Base-by-base conservation (phyloP, 2,888 invertebrate species). In the Melieria crassipennis region DNA sequence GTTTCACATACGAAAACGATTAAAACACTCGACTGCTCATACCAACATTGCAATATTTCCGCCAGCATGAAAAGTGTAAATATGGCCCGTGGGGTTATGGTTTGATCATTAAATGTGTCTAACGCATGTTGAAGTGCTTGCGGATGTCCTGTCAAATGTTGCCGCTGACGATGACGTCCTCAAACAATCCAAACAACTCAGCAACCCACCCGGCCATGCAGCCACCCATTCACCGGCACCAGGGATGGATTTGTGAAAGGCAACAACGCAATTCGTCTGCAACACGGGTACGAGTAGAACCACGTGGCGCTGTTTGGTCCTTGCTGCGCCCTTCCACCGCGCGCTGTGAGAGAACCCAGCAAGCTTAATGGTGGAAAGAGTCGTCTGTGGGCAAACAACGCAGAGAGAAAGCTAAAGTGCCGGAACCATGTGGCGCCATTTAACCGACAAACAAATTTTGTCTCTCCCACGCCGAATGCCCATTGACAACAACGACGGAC, bases 371-470 rank as follows among this genome's bases (percentile, higher is more conserved):
- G 30, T 30, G 30, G 30, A 30, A 30, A 30, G 30, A 30, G 30
- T 55, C 42, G 65, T 56, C 57, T 52, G 65, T 56, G 42, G 45
- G 65, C 65, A 60, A 69, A 71, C 52, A 62, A 63, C 50, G 69
- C 47, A 50, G 57, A 67, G 67, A 57, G 63, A 56, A 57, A 62
- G 81, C 81, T 82, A 81, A 84, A 84, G 81, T 81, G 81, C 79
- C 79, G 79, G 78, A 79, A 80, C 78, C 81, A 80, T 78, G 78
- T 76, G 77, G 78, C 76, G 76, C 75, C 78, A 78, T 77, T 78
- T 76, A 75, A 74, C 77, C 74, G 73, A 72, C 74, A 78, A 78
- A 77, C 77, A 77, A 78, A 76, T 77, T 78, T 77, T 69, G 70
- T 73, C 75, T 76, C 75, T 71, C 47, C 72, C 52, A 42, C n/a